phyloP scores from a whole-genome alignment of 2,888 invertebrate genomes.

The Drosophila rellima region DNA sequence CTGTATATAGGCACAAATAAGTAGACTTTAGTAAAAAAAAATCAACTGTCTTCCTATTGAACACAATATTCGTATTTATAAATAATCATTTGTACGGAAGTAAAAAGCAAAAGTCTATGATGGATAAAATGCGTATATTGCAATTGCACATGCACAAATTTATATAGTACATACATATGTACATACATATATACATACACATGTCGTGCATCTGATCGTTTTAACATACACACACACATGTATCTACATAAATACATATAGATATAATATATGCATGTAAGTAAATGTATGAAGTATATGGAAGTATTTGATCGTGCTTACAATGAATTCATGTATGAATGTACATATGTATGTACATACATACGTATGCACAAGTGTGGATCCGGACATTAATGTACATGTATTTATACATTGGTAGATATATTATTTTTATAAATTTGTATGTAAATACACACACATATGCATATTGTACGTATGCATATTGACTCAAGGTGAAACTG shows the following conservation, averaged over 20 bases:
- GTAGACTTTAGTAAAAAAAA: constrained; percentile 8
- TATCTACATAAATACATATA: not conserved
- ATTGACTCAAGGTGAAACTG: constrained; percentile 77
- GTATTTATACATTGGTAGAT: constrained; percentile 16
- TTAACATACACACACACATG: constrained; percentile 11
- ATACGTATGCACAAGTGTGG: constrained; percentile 12
- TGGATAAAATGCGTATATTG: constrained; percentile 11
- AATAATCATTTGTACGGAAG: constrained; percentile 8
- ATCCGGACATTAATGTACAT: constrained; percentile 29
- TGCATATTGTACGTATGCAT: constrained; percentile 35
- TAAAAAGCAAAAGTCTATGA: constrained; percentile 20
- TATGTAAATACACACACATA: constrained; percentile 29
- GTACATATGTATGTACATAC: not conserved
- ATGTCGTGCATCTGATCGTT: constrained; percentile 14
- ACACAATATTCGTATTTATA: constrained; percentile 3
- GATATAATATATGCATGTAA: not conserved
- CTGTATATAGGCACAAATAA: constrained; percentile 3
- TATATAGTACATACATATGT: no score
- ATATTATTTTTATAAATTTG: not conserved
- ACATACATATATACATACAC: not conserved
- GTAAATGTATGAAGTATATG: constrained; percentile 6
- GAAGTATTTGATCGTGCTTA: constrained; percentile 18
- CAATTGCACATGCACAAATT: constrained; percentile 14
- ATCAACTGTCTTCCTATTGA: constrained; percentile 3
- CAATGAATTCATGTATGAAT: constrained; percentile 5